A percentile compares a stretch with the other conserved stretches of the same genome.
These are phyloP conservation scores for Pseudeuparius sepicola DNA, from an alignment of 2,888 invertebrate species.

Conservation along the genomic window DNA sequence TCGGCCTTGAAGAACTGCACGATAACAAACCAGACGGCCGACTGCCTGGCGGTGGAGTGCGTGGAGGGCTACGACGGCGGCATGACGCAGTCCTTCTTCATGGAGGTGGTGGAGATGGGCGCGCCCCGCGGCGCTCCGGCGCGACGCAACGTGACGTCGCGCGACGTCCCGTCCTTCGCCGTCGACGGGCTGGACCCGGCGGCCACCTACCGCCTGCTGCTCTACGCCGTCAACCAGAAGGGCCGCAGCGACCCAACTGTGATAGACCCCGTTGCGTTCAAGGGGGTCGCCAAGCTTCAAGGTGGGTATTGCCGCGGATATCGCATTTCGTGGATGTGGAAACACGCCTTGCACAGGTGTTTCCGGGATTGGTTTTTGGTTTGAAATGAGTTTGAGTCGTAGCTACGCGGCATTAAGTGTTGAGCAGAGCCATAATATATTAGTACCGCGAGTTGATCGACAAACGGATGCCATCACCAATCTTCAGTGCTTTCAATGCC, in stretches of 20 bases:
- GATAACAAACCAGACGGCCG: conserved; percentile 78
- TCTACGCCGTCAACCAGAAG: conserved; percentile 81
- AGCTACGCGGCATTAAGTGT: no score
- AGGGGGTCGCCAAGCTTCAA: conserved; percentile 78
- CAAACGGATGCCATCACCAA: no score
- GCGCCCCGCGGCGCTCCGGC: conserved; percentile 53
- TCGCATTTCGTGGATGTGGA: no score
- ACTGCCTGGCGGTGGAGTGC: conserved; percentile 77
- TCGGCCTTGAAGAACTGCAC: conserved; percentile 81
- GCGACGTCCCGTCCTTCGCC: conserved; percentile 53
- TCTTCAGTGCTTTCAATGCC: no score
- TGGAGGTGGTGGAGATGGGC: conserved; percentile 68
- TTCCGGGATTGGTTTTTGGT: no score
- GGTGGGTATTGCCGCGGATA: conserved; percentile 45
- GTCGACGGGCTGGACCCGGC: conserved; percentile 62
- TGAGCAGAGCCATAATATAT: no score
- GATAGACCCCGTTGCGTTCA: conserved; percentile 74
- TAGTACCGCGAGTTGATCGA: no score
- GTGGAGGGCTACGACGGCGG: conserved; percentile 83
- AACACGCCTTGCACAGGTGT: no score
- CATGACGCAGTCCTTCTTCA: conserved; percentile 74
- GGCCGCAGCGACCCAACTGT: conserved; percentile 75
- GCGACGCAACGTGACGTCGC: conserved; percentile 49
- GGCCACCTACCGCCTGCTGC: conserved; percentile 66
- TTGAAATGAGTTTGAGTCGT: no score